Base-by-base conservation (phyloP, 2,888 invertebrate species). In the Ceriagrion tenellum region DNA sequence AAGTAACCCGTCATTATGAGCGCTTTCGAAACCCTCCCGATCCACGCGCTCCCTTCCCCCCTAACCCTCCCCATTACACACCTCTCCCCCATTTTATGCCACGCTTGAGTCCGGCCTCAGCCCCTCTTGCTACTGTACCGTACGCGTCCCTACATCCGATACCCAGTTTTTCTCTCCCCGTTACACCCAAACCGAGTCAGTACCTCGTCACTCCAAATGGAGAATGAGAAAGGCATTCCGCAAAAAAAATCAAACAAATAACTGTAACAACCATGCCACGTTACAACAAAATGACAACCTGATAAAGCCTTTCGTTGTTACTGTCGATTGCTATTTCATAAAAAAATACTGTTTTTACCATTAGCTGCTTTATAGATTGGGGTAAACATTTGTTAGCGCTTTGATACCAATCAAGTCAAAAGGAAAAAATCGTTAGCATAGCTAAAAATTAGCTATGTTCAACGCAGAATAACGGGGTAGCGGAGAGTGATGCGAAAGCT, bases 1-100 rank as follows among this genome's bases (percentile, higher is more conserved):
- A 93, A 93, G 93, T 93, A 69, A 26, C 93, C 47, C 47, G 16
- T 93, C 93, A 93, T 93, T 93, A 93, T 40, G 47, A 69, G 55
- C 47, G 69, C 81, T 35, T 69, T 81, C 81, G 81, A 35, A 81
- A 26, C 30, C 81, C 69, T 59, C 69, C 10, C 26, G 26, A 10
- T n/a, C 23, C 69, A 12, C 69, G 69, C 69, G n/a, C 26, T n/a
- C n/a, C 69, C 23, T 26, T 6, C 69, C 26, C 69, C n/a, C 0
- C n/a, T 12, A 26, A 26, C 69, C 23, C 4, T 26, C 81, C 81
- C n/a, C n/a, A n/a, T n/a, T n/a, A n/a, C n/a, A n/a, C 35, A 23
- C 81, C 81, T 8, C 13, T 35, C 30, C 81, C 2, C 81, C 18
- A 18, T 30, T 16, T 18, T 30, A 69, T 69, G 69, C 81, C 12